Base-by-base conservation (phyloP, 2,113 vertebrate species). In the Bagarius yarrelli region DNA sequence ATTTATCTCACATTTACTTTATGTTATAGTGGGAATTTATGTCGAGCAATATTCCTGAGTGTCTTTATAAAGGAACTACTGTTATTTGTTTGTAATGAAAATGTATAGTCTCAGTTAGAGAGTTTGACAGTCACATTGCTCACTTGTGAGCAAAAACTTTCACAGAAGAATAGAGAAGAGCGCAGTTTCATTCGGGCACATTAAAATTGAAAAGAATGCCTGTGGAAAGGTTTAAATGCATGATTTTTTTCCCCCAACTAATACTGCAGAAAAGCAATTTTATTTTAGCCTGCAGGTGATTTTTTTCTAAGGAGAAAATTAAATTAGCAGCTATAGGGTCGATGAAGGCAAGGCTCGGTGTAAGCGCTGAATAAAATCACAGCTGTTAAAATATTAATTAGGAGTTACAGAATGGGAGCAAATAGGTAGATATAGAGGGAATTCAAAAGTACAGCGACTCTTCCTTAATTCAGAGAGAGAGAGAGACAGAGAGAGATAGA, bases 221-320 rank as follows among this genome's bases (percentile, higher is more conserved):
- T 69, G 8, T 6, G 15, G 61, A 44, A 66, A 71, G 57, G 53
- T 57, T 44, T 11, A 14, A 23, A 57, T 47, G 50, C 57, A 50
- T 36, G n/a, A 75, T 64, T 74, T 81, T 66, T 75, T 47, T 8
- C 44, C 44, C 44, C 44, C 27, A 74, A 19, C 70, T 27, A 36
- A 67, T 81, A 75, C 57, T 56, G 50, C 60, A 75, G 60, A 40
- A 81, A 81, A 75, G 67, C 63, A 66, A 81, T 81, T 75, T 76
- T 36, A 47, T 67, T 69, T 67, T 47, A 55, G 18, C 72, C 34
- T 32, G 25, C 52, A 44, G 72, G 16, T n/a, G 67, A 64, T 67
- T 66, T 59, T 81, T 80, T 66, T 40, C 25, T 52, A 57, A 47
- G 44, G 60, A 67, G 36, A 23, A 40, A 25, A 57, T 66, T 81